These are phyloP conservation scores for Galerucella calmariensis DNA, from an alignment of 2,888 invertebrate genomes.

Conservation along the genomic window DNA sequence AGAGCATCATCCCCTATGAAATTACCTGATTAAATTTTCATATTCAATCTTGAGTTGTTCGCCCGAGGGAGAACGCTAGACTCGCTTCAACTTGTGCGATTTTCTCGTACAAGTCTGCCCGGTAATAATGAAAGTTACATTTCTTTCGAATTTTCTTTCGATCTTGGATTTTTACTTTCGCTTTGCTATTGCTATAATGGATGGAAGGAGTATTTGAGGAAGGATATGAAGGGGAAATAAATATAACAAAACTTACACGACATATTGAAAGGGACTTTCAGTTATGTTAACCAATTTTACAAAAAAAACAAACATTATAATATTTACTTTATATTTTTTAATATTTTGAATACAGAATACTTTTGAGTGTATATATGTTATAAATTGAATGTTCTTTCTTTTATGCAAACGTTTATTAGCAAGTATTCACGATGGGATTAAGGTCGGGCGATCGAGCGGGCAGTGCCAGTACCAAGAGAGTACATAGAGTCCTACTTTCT, in stretches of 20 bases:
- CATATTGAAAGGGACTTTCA: too few relatives aligned
- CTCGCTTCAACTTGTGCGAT: constrained; percentile 52
- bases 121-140: constrained; percentile 41
- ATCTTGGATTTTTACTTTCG: constrained; percentile 27
- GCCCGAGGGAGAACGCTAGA: constrained; percentile 67
- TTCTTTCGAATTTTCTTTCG: constrained; percentile 35
- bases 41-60: constrained; percentile 82
- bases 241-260: neutral
- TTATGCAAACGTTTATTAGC: too few relatives aligned
- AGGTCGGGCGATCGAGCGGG: too few relatives aligned
- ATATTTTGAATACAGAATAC: too few relatives aligned
- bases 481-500: too few relatives aligned
- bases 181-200: constrained; percentile 25
- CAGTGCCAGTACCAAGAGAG: too few relatives aligned
- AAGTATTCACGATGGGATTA: too few relatives aligned
- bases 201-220: constrained; percentile 21
- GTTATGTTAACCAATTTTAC: too few relatives aligned
- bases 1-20: constrained; percentile 71
- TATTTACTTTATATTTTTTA: too few relatives aligned
- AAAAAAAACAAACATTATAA: too few relatives aligned
- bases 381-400: too few relatives aligned
- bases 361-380: too few relatives aligned
- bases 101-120: constrained; percentile 44
- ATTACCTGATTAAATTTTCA: constrained; percentile 82
- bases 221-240: constrained; percentile 19